phyloP scores from a whole-genome alignment of 2,888 invertebrate species.

The Blera fallax region DNA sequence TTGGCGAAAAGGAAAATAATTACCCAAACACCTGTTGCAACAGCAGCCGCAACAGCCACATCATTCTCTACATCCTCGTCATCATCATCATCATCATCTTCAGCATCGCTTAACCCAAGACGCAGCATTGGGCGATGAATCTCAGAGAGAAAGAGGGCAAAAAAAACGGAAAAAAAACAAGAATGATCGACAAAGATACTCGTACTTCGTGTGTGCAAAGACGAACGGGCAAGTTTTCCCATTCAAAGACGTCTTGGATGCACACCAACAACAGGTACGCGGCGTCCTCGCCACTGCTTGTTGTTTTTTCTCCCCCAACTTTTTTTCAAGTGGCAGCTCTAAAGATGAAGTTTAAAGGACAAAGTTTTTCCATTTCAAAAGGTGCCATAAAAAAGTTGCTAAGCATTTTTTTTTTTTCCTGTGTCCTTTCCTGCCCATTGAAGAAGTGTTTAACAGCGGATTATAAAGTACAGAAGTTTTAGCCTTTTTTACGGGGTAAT shows the following conservation, averaged over 20 bases:
- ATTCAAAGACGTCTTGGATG: conserved; percentile 40
- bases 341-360: conserved; percentile 54
- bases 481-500: conserved; percentile 62
- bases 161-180: neutral
- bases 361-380: conserved; percentile 61
- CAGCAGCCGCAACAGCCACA: conserved; percentile 43
- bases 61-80: conserved; percentile 49
- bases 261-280: conserved; percentile 57
- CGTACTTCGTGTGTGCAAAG: conserved; percentile 5
- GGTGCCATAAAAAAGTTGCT: conserved; percentile 53
- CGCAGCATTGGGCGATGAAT: conserved; percentile 51
- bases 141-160: neutral
- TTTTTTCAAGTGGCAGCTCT: conserved; percentile 12
- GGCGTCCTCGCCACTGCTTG: neutral
- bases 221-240: conserved; percentile 26
- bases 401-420: neutral
- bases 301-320: conserved; percentile 47
- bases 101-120: conserved; percentile 56
- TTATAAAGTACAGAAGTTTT: conserved; percentile 66
- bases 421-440: conserved; percentile 13
- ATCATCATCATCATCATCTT: conserved; percentile 49
- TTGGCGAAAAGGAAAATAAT: conserved; percentile 67
- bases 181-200: conserved; percentile 46
- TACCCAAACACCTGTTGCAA: conserved; percentile 71
- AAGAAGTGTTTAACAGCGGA: conserved; percentile 64